These are phyloP conservation scores for Madoqua kirkii DNA, from an alignment of 2,113 vertebrate species.

Conservation along the genomic window DNA sequence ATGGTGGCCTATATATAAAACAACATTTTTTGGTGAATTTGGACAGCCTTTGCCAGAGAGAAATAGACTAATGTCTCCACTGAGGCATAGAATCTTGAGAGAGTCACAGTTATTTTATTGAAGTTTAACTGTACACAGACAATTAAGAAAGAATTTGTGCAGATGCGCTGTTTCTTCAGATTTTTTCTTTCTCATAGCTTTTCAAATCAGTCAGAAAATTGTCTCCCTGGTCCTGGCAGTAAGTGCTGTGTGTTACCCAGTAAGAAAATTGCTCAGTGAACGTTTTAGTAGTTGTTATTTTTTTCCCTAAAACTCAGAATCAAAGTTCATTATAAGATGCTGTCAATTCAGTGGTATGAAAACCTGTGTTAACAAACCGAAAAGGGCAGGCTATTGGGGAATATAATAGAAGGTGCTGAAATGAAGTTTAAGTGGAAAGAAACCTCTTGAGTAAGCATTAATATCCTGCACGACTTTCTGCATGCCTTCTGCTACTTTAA, in stretches of 20 bases:
- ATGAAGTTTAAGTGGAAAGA: not conserved
- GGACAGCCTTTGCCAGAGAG: not conserved
- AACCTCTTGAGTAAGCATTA: not conserved
- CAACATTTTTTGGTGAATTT: not conserved
- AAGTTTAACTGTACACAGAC: slow-evolving; percentile 46
- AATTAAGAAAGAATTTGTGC: slow-evolving; percentile 58
- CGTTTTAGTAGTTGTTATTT: not conserved
- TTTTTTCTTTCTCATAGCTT: slow-evolving; percentile 60
- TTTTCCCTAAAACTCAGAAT: slow-evolving; percentile 48
- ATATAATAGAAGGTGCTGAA: not conserved
- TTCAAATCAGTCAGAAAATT: slow-evolving; percentile 72
- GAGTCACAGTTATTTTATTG: slow-evolving; percentile 31
- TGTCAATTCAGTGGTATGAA: slow-evolving; percentile 56
- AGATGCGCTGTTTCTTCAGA: slow-evolving; percentile 54
- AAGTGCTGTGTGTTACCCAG: slow-evolving; percentile 12
- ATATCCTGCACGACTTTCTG: not conserved
- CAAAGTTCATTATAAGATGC: slow-evolving; percentile 52
- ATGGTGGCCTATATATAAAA: not conserved
- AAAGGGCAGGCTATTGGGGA: slow-evolving; percentile 16
- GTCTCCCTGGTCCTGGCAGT: slow-evolving; percentile 44
- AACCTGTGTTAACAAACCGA: slow-evolving; percentile 31
- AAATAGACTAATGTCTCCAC: slow-evolving; percentile 4
- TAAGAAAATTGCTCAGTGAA: slow-evolving; percentile 62
- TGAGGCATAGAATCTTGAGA: slow-evolving; percentile 43
- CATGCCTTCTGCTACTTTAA: not conserved